phyloP scores from a whole-genome alignment of 2,797 vertebrate genomes.

The Centroberyx gerrardi region DNA sequence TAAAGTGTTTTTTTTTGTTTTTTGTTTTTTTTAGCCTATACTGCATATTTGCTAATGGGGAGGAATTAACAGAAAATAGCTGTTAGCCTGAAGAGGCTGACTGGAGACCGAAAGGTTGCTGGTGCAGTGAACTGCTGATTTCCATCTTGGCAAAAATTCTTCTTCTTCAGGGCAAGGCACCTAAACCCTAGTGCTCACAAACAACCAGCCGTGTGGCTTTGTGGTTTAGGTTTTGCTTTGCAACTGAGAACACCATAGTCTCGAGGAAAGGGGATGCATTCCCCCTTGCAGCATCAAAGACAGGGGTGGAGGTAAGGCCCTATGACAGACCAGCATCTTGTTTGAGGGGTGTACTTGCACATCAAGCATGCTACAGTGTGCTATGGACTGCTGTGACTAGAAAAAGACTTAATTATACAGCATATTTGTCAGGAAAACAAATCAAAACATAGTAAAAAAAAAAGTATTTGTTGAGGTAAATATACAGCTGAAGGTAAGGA shows the following conservation, averaged over 20 bases:
- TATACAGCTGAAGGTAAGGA: conserved; percentile 35
- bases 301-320: conserved; percentile 7
- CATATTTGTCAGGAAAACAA: conserved; percentile 24
- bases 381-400: conserved; percentile 7
- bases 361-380: conserved; percentile 29
- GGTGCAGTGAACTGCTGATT: conserved; percentile 4
- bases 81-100: not conserved
- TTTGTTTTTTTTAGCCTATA: too few relatives aligned
- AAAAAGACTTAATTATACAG: conserved; percentile 25
- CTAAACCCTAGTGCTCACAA: not conserved
- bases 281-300: conserved; percentile 30
- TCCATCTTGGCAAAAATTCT: not conserved
- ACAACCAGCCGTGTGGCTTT: not conserved
- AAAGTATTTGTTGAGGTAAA: conserved; percentile 42
- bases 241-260: conserved; percentile 20
- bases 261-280: not conserved
- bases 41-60: too few relatives aligned
- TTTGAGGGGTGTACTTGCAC: conserved; percentile 27
- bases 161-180: not conserved
- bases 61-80: not conserved
- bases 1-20: too few relatives aligned
- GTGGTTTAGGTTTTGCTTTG: conserved; percentile 18
- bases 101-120: not conserved
- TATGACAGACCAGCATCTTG: conserved; percentile 27
- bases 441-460: conserved; percentile 12